Conservation (phyloP, 2,797 vertebrate species). For the Buceros bicornis region DNA sequence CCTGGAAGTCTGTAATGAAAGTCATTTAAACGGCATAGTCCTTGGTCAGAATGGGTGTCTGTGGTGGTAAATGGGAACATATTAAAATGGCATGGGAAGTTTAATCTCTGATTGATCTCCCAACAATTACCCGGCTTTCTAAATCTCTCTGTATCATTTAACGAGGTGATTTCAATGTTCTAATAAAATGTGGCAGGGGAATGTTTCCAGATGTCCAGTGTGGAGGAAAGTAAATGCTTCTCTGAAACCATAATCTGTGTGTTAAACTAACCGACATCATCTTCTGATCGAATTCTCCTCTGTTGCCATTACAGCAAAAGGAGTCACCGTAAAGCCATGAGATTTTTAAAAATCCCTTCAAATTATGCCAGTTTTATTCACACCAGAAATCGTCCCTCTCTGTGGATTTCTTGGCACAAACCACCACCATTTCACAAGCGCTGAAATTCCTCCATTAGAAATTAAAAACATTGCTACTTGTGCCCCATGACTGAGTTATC, state of each 20-base stretch:
- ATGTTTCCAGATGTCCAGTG: conserved; percentile 55
- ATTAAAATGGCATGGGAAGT: conserved; percentile 29
- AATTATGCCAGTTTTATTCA: neutral
- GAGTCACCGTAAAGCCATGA: neutral
- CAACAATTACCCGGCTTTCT: conserved; percentile 37
- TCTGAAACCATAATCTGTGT: neutral
- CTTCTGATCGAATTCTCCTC: conserved; percentile 17
- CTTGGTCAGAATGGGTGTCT: conserved; percentile 21
- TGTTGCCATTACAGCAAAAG: conserved; percentile 18
- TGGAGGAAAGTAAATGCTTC: conserved; percentile 25
- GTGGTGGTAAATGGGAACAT: conserved; percentile 37
- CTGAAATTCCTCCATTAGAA: neutral
- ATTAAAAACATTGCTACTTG: neutral
- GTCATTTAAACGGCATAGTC: neutral
- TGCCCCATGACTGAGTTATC: neutral
- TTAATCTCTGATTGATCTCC: conserved; percentile 44
- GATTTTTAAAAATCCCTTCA: conserved; percentile 12
- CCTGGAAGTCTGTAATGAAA: conserved; percentile 40
- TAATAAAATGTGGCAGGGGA: conserved; percentile 66
- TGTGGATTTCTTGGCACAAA: neutral
- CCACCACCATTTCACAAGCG: neutral
- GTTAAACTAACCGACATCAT: neutral
- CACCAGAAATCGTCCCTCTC: neutral
- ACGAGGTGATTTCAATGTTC: conserved; percentile 63
- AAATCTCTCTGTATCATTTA: conserved; percentile 50